phyloP scores from a whole-genome alignment of 2,797 vertebrate species.

The Microctenopoma steveboyesi region DNA sequence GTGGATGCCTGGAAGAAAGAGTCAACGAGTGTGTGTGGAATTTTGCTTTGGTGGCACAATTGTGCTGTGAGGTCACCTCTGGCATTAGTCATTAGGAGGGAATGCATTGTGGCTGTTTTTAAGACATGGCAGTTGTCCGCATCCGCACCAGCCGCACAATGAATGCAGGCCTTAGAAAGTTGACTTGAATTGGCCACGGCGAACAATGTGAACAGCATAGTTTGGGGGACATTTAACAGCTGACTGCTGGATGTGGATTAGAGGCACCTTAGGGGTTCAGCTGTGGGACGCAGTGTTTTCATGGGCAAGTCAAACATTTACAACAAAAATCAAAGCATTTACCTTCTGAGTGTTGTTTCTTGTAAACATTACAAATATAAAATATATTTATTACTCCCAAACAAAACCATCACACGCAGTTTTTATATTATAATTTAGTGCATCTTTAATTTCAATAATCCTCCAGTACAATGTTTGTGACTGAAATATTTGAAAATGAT shows the following conservation, averaged over 20 bases:
- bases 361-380: slow-evolving; percentile 12
- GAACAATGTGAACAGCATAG: slow-evolving; percentile 82
- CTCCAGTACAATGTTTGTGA: slow-evolving; percentile 65
- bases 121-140: slow-evolving; percentile 83
- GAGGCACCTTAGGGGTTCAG: slow-evolving; percentile 77
- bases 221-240: slow-evolving; percentile 77
- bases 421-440: slow-evolving; percentile 70
- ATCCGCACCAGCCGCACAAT: slow-evolving; percentile 77
- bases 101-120: slow-evolving; percentile 87
- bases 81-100: slow-evolving; percentile 83
- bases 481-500: slow-evolving; percentile 65
- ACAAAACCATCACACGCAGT: slow-evolving; percentile 7
- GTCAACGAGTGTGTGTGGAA: slow-evolving; percentile 80
- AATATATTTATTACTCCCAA: neutral
- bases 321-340: slow-evolving; percentile 31
- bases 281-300: slow-evolving; percentile 46
- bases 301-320: slow-evolving; percentile 46
- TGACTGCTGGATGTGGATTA: slow-evolving; percentile 79
- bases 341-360: slow-evolving; percentile 14
- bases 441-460: slow-evolving; percentile 74
- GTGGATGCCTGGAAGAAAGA: slow-evolving; percentile 81
- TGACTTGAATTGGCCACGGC: slow-evolving; percentile 83
- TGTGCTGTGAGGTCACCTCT: slow-evolving; percentile 84
- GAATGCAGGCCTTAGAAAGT: slow-evolving; percentile 85
- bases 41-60: slow-evolving; percentile 85